phyloP scores from a whole-genome alignment of 1,140 invertebrate species.

The Parasteatoda tepidariorum region DNA sequence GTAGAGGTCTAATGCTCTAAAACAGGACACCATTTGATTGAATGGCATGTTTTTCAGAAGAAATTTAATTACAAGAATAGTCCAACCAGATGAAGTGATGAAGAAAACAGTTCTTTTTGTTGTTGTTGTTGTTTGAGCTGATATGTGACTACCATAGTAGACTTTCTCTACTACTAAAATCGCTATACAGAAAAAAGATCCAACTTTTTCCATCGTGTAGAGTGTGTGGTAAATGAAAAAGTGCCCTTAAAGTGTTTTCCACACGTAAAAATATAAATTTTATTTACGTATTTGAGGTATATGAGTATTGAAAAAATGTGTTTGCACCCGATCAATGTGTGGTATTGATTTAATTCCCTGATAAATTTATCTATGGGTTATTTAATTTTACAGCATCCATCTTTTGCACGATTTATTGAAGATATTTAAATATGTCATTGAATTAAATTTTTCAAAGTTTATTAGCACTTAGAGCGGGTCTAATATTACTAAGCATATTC shows the following conservation, averaged over 20 bases:
- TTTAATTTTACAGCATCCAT: too few relatives aligned
- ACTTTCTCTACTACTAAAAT: constrained; percentile 29
- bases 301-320: background rate
- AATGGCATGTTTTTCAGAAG: background rate
- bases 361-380: too few relatives aligned
- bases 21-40: constrained; percentile 28
- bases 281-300: background rate
- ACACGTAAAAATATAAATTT: background rate
- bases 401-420: too few relatives aligned
- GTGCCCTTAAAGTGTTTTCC: background rate
- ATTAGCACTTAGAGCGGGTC: too few relatives aligned
- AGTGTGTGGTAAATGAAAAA: background rate
- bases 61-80: constrained; percentile 29
- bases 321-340: too few relatives aligned
- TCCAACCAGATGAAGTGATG: background rate
- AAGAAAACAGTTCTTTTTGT: too few relatives aligned
- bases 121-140: constrained; percentile 30
- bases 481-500: too few relatives aligned
- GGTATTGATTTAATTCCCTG: too few relatives aligned
- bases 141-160: constrained; percentile 57
- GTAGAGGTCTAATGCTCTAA: constrained; percentile 52
- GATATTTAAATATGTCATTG: too few relatives aligned
- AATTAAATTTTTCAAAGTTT: too few relatives aligned
- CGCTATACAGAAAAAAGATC: background rate
- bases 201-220: background rate